These are phyloP conservation scores for Craseonycteris thonglongyai DNA, from an alignment of 2,113 vertebrate genomes.

Conservation along the genomic window DNA sequence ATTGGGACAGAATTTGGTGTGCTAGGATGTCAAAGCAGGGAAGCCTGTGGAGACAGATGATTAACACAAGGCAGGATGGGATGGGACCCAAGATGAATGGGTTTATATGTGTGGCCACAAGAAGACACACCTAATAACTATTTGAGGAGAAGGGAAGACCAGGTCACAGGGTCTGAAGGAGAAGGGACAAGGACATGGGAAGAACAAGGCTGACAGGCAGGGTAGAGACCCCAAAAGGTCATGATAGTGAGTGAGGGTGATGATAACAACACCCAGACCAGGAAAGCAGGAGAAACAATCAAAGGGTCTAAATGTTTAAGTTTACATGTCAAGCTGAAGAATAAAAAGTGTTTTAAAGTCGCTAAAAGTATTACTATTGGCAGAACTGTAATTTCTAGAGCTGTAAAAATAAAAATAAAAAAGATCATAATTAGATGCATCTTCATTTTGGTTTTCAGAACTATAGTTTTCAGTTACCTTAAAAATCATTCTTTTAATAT, in stretches of 20 bases:
- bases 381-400: background rate
- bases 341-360: background rate
- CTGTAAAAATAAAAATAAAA: background rate
- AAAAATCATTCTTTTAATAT: slow-evolving; percentile 94
- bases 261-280: background rate
- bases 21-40: background rate
- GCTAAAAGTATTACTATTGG: background rate
- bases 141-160: background rate
- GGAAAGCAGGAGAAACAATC: background rate
- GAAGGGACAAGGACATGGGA: background rate
- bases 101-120: background rate
- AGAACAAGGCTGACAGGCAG: background rate
- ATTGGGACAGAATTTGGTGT: background rate
- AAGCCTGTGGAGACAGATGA: background rate
- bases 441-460: background rate
- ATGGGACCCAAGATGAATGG: background rate
- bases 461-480: slow-evolving; percentile 82
- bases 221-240: background rate
- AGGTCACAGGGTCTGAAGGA: background rate
- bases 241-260: background rate
- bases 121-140: background rate
- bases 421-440: background rate
- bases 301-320: background rate
- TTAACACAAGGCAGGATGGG: background rate
- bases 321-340: background rate